Conservation (phyloP, 2,888 invertebrate genomes). For the Nomada fabriciana region DNA sequence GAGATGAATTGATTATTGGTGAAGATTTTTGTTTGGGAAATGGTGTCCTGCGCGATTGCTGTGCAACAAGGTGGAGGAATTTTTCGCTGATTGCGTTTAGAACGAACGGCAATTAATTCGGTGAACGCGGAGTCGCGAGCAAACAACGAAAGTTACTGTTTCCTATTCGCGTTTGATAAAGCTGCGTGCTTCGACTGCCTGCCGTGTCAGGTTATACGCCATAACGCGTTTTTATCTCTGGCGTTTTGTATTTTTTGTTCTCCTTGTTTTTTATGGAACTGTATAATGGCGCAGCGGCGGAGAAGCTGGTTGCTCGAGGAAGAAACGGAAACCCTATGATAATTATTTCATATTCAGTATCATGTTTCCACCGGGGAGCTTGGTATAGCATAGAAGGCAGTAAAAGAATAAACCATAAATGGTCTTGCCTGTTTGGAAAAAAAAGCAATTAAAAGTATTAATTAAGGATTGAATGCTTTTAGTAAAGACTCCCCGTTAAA, state of each 20-base stretch:
- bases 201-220: background rate
- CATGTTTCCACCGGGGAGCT: background rate
- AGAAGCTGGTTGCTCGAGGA: background rate
- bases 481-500: background rate
- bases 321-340: background rate
- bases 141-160: background rate
- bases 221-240: background rate
- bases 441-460: too few relatives aligned
- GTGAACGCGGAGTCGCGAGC: too few relatives aligned
- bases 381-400: background rate
- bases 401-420: background rate
- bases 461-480: too few relatives aligned
- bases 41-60: background rate
- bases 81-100: too few relatives aligned
- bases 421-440: background rate
- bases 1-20: too few relatives aligned
- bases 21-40: background rate
- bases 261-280: background rate
- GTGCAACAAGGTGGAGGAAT: too few relatives aligned
- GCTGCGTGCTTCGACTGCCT: background rate
- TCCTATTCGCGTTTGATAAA: background rate
- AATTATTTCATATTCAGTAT: conserved; percentile 18
- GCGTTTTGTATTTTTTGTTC: background rate
- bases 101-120: too few relatives aligned
- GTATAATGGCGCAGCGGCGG: background rate